phyloP scores from a whole-genome alignment of 2,113 vertebrate species.

The Spea multiplicata region DNA sequence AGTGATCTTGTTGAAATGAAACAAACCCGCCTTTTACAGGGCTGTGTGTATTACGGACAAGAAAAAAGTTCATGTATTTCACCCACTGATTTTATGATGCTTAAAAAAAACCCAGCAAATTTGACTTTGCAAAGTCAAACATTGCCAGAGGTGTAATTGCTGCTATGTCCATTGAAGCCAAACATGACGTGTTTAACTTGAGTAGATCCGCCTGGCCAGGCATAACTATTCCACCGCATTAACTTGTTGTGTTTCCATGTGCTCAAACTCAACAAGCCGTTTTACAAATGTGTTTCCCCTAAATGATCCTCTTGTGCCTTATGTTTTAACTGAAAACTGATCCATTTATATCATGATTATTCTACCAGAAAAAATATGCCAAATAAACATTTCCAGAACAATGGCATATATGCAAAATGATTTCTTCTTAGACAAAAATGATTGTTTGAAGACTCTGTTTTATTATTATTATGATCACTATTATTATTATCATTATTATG shows the following conservation, averaged over 20 bases:
- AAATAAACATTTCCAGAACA: too few species aligned
- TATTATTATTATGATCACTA: too few species aligned
- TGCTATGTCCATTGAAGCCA: constrained; percentile 51
- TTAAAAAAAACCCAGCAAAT: constrained; percentile 39
- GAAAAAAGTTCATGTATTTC: constrained; percentile 45
- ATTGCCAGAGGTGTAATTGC: constrained; percentile 51
- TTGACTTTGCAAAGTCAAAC: constrained; percentile 59
- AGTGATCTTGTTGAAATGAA: not conserved
- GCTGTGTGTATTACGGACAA: constrained; percentile 16
- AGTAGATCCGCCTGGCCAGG: constrained; percentile 52
- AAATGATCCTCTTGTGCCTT: too few species aligned
- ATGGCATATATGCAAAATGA: too few species aligned
- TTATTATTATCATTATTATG: too few species aligned
- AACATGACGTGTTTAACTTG: constrained; percentile 55
- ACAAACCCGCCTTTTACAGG: constrained; percentile 31
- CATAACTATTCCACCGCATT: constrained; percentile 53
- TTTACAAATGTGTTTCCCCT: too few species aligned
- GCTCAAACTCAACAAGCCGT: too few species aligned
- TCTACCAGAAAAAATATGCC: too few species aligned
- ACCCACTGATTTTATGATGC: constrained; percentile 49
- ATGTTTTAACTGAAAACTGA: too few species aligned
- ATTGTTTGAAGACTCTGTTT: too few species aligned
- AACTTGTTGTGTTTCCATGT: constrained; percentile 28
- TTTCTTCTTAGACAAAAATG: too few species aligned
- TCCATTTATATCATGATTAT: too few species aligned